Conservation (phyloP, 2,113 vertebrate species). For the Bathybates hornii region DNA sequence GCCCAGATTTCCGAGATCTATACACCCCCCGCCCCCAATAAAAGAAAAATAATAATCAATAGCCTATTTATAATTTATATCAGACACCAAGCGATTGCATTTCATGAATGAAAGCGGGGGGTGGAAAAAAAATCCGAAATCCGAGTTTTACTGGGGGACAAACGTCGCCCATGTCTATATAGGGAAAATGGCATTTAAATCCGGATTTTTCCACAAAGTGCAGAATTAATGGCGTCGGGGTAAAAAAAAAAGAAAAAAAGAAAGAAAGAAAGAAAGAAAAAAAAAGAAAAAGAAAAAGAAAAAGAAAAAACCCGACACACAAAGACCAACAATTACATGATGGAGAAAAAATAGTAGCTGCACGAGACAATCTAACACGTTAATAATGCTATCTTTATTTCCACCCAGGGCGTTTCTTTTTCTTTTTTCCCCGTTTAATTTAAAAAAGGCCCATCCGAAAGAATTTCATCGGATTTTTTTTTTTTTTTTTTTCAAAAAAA, state of each 20-base stretch:
- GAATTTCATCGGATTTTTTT: slow-evolving; percentile 34
- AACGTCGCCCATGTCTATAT: not conserved
- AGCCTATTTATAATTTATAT: slow-evolving; percentile 32
- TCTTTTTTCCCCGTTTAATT: slow-evolving; percentile 13
- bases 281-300: not conserved
- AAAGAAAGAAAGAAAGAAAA: not conserved
- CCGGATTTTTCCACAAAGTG: not conserved
- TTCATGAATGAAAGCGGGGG: slow-evolving; percentile 38
- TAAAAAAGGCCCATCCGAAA: slow-evolving; percentile 32
- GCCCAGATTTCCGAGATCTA: slow-evolving; percentile 24
- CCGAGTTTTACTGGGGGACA: not conserved
- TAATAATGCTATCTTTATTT: not conserved
- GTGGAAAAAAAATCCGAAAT: not conserved
- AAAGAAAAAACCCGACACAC: not conserved
- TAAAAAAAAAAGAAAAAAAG: too few species aligned
- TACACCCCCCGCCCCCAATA: not conserved
- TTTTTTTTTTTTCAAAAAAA: too few species aligned
- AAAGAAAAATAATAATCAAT: slow-evolving; percentile 34
- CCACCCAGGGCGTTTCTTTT: not conserved
- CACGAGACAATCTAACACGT: not conserved
- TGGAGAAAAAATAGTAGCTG: not conserved
- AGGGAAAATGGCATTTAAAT: not conserved
- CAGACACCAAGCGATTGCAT: not conserved
- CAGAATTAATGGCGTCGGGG: slow-evolving; percentile 7
- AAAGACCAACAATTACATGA: slow-evolving; percentile 26